These are phyloP conservation scores for Fopius arisanus DNA, from an alignment of 1,140 invertebrate species.

Conservation along the genomic window DNA sequence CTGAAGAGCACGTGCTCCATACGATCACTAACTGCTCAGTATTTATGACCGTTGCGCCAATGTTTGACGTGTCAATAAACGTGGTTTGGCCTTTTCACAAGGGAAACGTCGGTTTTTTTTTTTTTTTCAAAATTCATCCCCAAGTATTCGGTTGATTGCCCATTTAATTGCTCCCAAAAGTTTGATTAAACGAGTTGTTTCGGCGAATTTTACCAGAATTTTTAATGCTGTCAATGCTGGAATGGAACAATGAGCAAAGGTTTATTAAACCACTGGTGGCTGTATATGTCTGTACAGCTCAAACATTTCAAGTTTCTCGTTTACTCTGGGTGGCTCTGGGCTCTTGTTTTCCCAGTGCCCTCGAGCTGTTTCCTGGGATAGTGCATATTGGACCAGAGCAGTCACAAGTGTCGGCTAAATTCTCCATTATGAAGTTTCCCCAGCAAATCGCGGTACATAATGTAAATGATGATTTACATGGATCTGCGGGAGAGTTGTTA, in stretches of 20 bases:
- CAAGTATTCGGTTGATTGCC: too few relatives aligned
- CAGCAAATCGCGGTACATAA: background rate
- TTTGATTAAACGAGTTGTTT: background rate
- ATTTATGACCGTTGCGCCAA: background rate
- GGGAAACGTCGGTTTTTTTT: background rate
- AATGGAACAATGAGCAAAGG: background rate
- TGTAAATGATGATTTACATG: background rate
- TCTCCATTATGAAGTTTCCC: background rate
- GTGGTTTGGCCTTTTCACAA: constrained; percentile 16
- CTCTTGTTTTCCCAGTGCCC: background rate
- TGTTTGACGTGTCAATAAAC: constrained; percentile 1
- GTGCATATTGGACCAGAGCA: background rate
- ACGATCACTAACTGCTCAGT: background rate
- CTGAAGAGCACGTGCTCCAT: constrained; percentile 21
- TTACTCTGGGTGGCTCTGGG: background rate
- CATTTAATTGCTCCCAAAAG: background rate
- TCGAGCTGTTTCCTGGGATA: background rate
- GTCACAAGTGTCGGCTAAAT: background rate
- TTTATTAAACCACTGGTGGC: background rate
- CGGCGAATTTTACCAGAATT: background rate
- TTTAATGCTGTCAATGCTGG: background rate
- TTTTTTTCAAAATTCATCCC: background rate
- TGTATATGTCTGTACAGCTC: background rate
- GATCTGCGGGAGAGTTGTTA: background rate
- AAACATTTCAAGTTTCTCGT: background rate